These are phyloP conservation scores for Cerastis leucographa DNA, from an alignment of 2,888 invertebrate genomes.

Conservation along the genomic window DNA sequence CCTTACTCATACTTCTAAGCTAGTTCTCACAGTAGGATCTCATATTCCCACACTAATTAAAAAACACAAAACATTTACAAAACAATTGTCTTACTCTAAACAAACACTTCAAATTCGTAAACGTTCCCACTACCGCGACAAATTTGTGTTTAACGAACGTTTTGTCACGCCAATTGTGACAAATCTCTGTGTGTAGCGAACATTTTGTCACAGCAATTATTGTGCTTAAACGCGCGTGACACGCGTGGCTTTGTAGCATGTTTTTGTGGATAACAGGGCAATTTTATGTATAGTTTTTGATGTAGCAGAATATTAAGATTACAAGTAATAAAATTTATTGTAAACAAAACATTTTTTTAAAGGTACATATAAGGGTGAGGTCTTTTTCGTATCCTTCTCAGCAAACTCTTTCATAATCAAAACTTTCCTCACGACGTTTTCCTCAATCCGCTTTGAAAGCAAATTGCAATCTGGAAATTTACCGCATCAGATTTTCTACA, in stretches of 20 bases:
- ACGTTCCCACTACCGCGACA: slow-evolving; percentile 40
- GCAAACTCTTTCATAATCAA: neutral
- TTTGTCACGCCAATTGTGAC: slow-evolving; percentile 48
- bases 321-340: no score
- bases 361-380: no score
- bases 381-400: no score
- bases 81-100: slow-evolving; percentile 39
- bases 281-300: neutral
- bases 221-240: slow-evolving; percentile 43
- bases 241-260: slow-evolving; percentile 31
- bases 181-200: slow-evolving; percentile 2
- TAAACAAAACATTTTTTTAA: no score
- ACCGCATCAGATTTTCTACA: neutral
- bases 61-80: slow-evolving; percentile 12
- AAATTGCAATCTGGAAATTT: neutral
- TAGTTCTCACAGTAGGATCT: slow-evolving; percentile 3
- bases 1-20: neutral
- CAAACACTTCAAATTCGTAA: slow-evolving; percentile 37
- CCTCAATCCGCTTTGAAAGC: neutral
- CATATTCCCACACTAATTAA: slow-evolving; percentile 41
- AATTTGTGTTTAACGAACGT: slow-evolving; percentile 24
- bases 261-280: neutral
- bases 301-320: neutral
- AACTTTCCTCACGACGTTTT: neutral
- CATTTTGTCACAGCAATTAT: slow-evolving; percentile 45